A percentile compares a stretch with the other conserved stretches of the same genome.
Conservation (phyloP, 2,888 invertebrate species). For the Prosopocoilus inquinatus region DNA sequence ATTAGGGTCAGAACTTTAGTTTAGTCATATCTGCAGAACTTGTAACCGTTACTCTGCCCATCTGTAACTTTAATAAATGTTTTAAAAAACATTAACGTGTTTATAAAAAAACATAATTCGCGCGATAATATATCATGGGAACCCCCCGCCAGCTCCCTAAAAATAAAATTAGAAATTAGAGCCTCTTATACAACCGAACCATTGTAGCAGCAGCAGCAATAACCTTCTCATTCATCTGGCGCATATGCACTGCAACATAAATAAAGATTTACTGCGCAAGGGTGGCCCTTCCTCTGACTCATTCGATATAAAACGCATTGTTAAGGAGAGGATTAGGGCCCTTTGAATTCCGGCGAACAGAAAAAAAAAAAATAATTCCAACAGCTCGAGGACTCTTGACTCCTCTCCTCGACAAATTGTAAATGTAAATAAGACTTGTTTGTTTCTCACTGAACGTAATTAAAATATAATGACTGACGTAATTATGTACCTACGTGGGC, state of each 20-base stretch:
- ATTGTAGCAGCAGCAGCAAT: slow-evolving; percentile 14
- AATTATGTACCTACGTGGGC: too few relatives aligned
- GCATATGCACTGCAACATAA: slow-evolving; percentile 14
- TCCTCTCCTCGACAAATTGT: too few relatives aligned
- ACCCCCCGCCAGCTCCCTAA: slow-evolving; percentile 6
- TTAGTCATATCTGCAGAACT: too few relatives aligned
- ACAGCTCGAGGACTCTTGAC: background rate
- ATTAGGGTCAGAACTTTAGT: too few relatives aligned
- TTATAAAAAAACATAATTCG: too few relatives aligned
- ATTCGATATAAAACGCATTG: slow-evolving; percentile 7
- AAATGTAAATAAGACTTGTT: too few relatives aligned
- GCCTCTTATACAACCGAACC: background rate
- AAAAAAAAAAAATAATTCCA: slow-evolving; percentile 1
- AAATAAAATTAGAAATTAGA: slow-evolving; percentile 18
- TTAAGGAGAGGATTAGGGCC: background rate
- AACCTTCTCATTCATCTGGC: slow-evolving; percentile 15
- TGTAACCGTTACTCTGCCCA: too few relatives aligned
- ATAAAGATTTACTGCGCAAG: slow-evolving; percentile 17
- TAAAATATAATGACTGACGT: too few relatives aligned
- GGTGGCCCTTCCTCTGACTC: slow-evolving; percentile 23
- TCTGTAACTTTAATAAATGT: too few relatives aligned
- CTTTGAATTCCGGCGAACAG: slow-evolving; percentile 12
- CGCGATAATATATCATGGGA: too few relatives aligned
- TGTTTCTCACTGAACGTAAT: too few relatives aligned
- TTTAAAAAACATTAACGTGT: too few relatives aligned